Base-by-base conservation (phyloP, 2,797 vertebrate genomes). In the Furcifer pardalis region DNA sequence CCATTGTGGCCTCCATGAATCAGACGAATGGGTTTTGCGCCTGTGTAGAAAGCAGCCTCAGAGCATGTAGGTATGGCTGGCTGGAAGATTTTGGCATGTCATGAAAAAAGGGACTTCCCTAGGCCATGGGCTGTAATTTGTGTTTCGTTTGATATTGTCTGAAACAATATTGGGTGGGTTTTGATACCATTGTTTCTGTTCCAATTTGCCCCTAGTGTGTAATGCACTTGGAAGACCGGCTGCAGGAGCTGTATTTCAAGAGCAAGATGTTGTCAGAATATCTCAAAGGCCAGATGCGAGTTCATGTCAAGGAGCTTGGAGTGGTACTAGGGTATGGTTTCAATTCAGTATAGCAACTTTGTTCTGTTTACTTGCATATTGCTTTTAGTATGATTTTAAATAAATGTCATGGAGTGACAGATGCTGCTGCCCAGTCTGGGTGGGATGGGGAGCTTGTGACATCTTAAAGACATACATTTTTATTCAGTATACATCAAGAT, bases 191-290 rank as follows among this genome's bases (percentile, higher is more conserved):
- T 66, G 40, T 81, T 92, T 19, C 71, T 79, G 25, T 83, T 90
- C 25, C 79, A 65, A 82, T 84, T 88, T 88, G 56, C 37, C 81
- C 88, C 72, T 80, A 99, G 99, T 99, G 99, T 93, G 97, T 99
- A 56, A 99, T 99, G 98, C 99, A 99, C 93, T 97, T 99, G 88
- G 99, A 99, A 89, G 98, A 99, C 92, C 97, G 98, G 19, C 95
- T 99, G 89, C 99, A 99, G 95, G 99, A 99, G 90, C 97, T 99
- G 44, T 99, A 99, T 91, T 99, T 99, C 92, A 99, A 99, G 93
- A 99, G 98, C 90, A 98, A 97, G 94, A 99, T 99, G 98, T 95
- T 99, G 81, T 98, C 99, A 0, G 98, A 99, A 93, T 99, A 99
- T 94, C 95, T 99, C 79, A 98, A 98, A 94, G 99, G 99, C 82